phyloP scores from a whole-genome alignment of 2,113 vertebrate species.

The Ophthalmolycus amberensis region DNA sequence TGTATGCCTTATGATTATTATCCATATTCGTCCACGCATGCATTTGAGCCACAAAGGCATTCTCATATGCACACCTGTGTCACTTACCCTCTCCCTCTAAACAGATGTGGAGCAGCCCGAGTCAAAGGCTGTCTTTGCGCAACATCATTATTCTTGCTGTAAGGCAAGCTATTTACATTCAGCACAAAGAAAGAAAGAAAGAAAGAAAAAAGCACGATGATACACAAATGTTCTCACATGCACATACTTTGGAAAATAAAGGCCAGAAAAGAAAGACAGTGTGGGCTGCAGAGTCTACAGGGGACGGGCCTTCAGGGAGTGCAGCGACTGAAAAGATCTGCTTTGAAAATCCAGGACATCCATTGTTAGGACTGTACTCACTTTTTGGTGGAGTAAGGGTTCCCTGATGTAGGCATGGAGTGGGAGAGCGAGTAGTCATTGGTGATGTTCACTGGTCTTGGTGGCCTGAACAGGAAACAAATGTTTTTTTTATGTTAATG shows the following conservation, averaged over 20 bases:
- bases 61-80: conserved; percentile 66
- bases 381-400: conserved; percentile 96
- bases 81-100: conserved; percentile 98
- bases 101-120: conserved; percentile 91
- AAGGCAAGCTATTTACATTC: conserved; percentile 90
- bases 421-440: conserved; percentile 94
- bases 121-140: conserved; percentile 90
- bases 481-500: not conserved
- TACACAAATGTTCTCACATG: conserved; percentile 14
- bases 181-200: conserved; percentile 66
- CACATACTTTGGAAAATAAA: conserved; percentile 33
- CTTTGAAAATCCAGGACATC: conserved; percentile 61
- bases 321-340: conserved; percentile 44
- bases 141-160: conserved; percentile 87
- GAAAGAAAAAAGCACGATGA: conserved; percentile 8
- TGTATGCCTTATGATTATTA: conserved; percentile 41
- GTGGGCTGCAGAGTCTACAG: conserved; percentile 48
- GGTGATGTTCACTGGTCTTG: conserved; percentile 94
- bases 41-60: conserved; percentile 44
- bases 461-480: conserved; percentile 87
- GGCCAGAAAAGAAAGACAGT: conserved; percentile 43
- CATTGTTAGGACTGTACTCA: conserved; percentile 82
- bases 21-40: conserved; percentile 66
- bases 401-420: conserved; percentile 97
- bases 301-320: conserved; percentile 49